Base-by-base conservation (phyloP, 2,888 invertebrate genomes). In the Lycaena phlaeas region DNA sequence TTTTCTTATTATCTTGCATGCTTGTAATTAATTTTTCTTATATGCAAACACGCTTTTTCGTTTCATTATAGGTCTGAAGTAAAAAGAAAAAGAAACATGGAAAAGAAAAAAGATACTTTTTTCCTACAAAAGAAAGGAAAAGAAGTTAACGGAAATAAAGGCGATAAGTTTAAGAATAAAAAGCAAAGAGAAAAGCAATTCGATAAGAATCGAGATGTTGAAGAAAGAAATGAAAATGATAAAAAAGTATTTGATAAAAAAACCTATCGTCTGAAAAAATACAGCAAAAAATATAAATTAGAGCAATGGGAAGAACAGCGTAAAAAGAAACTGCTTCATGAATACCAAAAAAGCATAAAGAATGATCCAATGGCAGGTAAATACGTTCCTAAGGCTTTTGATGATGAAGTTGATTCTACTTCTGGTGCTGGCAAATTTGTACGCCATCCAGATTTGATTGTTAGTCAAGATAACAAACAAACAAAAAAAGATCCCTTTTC, bases 191-290 rank as follows among this genome's bases (percentile, higher is more conserved):
- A 69, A 29, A 57, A 66, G n/a, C 53, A 62, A 11, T 70, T 69
- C 45, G 64, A 76, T 45, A 61, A 65, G 27, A 72, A 65, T 27
- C 60, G 72, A 3, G 49, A 57, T 30, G 55, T 41, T 42, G 36
- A 46, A 17, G 40, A 48, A 14, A 38, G 50, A 44, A 39, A 38
- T 4, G 45, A 44, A 11, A 43, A 30, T 17, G 65, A 64, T 1
- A 88, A 88, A 53, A 89, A 87, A 59, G 85, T 86, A 0, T 91
- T 91, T 60, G 88, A 91, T 53, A 91, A 91, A 56, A 90, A 89
- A 49, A 75, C 85, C 15, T 91, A 90, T 58, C 78, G 91, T 25
- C 53, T 89, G 25, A 86, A 90, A 52, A 90, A 89, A 56, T 91
- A 91, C 57, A 90, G 90, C 54, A 89, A 90, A 40, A 90, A 90